phyloP scores from a whole-genome alignment of 2,888 invertebrate genomes.

The Cybosia mesomella region DNA sequence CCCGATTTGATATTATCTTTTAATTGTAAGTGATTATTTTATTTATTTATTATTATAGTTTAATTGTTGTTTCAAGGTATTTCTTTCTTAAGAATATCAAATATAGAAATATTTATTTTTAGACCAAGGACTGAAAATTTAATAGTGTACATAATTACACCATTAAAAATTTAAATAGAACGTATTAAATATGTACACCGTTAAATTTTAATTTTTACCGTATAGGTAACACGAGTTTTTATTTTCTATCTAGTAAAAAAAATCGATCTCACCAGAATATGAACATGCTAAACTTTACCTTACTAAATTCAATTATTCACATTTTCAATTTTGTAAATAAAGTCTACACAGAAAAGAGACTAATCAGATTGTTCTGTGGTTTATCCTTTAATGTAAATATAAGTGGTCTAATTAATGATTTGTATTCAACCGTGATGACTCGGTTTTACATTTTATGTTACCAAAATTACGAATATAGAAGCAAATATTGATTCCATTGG shows the following conservation, averaged over 20 bases:
- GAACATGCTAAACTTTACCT: background rate
- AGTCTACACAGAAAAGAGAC: background rate
- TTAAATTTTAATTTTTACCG: background rate
- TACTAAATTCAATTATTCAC: background rate
- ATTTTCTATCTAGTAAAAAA: background rate
- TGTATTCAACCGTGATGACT: background rate
- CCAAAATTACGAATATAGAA: background rate
- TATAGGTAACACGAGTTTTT: background rate
- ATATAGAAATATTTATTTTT: background rate
- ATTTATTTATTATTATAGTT: background rate
- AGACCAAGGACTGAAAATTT: background rate
- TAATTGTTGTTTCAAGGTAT: background rate
- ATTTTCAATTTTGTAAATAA: background rate
- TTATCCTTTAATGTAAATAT: background rate
- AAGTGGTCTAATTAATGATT: background rate
- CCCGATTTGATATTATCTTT: constrained; percentile 29
- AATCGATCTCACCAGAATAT: background rate
- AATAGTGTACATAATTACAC: background rate
- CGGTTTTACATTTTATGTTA: background rate
- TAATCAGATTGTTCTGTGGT: constrained; percentile 1
- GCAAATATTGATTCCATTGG: no score
- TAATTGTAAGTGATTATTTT: constrained; percentile 37
- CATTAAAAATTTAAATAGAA: background rate
- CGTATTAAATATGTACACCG: background rate
- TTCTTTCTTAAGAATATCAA: background rate